Conservation (phyloP, 2,888 invertebrate species). For the Caenorhabditis sp. region DNA sequence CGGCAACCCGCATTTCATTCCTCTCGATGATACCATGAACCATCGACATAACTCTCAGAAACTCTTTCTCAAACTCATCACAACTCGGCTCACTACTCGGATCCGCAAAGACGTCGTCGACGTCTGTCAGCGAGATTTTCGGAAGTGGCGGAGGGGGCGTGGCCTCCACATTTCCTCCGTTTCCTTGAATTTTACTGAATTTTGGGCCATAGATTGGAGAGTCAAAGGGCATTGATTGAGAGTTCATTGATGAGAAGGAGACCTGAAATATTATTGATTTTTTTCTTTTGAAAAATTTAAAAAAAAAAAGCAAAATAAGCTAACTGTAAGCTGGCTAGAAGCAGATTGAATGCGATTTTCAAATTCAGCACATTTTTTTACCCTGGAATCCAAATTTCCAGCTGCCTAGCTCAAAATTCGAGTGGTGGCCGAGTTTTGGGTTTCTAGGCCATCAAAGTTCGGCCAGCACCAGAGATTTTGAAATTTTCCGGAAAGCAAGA, state of each 20-base stretch:
- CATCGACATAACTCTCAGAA: constrained; percentile 87
- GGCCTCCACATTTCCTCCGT: constrained; percentile 12
- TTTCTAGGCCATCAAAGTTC: too few relatives aligned
- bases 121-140: constrained; percentile 39
- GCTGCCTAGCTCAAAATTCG: too few relatives aligned
- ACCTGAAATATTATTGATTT: constrained; percentile 32
- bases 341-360: too few relatives aligned
- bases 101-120: constrained; percentile 40
- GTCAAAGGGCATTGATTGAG: constrained; percentile 47
- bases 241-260: constrained; percentile 54
- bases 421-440: too few relatives aligned
- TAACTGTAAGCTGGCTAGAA: neutral
- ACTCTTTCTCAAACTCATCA: constrained; percentile 86
- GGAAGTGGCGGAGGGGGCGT: constrained; percentile 22
- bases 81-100: constrained; percentile 6
- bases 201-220: constrained; percentile 58
- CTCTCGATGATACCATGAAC: constrained; percentile 89
- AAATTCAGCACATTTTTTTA: too few relatives aligned
- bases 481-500: too few relatives aligned
- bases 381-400: too few relatives aligned
- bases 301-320: neutral
- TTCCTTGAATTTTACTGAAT: constrained; percentile 28
- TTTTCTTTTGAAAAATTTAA: neutral
- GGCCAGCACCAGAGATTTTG: too few relatives aligned
- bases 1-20: constrained; percentile 87